phyloP scores from a whole-genome alignment of 2,113 vertebrate species.

The Piaya cayana region DNA sequence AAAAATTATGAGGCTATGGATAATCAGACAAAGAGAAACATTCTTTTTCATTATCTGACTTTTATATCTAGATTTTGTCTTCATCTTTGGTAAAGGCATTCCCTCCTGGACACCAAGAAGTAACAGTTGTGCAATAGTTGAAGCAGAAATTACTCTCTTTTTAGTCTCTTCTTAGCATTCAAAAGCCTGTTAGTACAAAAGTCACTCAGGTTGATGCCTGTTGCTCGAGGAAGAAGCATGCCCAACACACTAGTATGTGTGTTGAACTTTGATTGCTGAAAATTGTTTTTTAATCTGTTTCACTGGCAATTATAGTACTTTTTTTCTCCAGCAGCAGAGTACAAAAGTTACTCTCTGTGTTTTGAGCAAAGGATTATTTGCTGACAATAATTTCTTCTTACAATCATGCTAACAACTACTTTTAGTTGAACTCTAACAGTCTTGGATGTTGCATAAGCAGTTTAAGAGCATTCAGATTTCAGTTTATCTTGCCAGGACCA shows the following conservation, averaged over 20 bases:
- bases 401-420: neutral
- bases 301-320: neutral
- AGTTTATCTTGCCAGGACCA: neutral
- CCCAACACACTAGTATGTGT: neutral
- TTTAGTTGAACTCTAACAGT: neutral
- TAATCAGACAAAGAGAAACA: neutral
- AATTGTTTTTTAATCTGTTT: neutral
- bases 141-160: neutral
- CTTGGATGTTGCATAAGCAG: neutral
- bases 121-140: neutral
- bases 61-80: neutral
- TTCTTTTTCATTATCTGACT: neutral
- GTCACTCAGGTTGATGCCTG: neutral
- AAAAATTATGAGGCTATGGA: neutral
- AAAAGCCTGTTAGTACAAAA: neutral
- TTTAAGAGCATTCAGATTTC: neutral
- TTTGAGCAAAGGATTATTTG: neutral
- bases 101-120: fast-evolving
- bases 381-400: neutral
- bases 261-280: neutral
- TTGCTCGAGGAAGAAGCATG: neutral
- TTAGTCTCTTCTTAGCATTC: neutral
- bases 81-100: neutral
- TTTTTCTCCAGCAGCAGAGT: neutral
- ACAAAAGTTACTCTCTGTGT: neutral